Conservation (phyloP, 1,140 invertebrate species). For the Panulirus ornatus region DNA sequence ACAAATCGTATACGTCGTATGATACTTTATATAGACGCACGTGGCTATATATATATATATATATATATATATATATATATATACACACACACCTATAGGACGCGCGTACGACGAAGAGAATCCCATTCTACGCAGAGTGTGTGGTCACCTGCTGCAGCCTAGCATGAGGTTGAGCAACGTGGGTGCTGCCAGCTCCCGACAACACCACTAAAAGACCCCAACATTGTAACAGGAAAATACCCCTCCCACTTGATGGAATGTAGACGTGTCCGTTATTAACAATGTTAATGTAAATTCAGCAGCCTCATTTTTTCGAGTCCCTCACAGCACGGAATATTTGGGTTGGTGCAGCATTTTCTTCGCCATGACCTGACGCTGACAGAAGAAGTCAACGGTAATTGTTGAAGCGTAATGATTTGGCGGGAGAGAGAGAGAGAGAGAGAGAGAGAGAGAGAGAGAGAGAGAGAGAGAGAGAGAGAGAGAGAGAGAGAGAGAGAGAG, state of each 20-base stretch:
- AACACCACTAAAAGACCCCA: constrained; percentile 42
- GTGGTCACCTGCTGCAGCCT: constrained; percentile 22
- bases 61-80: neutral
- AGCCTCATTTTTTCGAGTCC: neutral
- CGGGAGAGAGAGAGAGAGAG: constrained; percentile 33
- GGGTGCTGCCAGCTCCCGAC: constrained; percentile 31
- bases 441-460: too few species aligned
- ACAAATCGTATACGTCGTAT: too few species aligned
- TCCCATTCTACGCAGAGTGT: neutral
- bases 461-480: too few species aligned
- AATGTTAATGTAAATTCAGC: neutral
- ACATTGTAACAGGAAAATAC: constrained; percentile 20
- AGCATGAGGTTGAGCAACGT: constrained; percentile 39
- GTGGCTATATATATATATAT: constrained; percentile 7
- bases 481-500: too few species aligned
- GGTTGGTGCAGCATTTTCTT: neutral
- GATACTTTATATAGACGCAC: too few species aligned
- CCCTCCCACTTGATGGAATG: constrained; percentile 31
- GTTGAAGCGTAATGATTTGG: neutral
- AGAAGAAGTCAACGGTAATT: neutral
- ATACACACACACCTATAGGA: too few species aligned
- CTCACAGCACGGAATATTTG: neutral
- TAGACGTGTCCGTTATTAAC: constrained; percentile 17
- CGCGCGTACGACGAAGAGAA: too few species aligned
- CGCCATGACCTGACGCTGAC: neutral